These are phyloP conservation scores for Micrasema minimum DNA, from an alignment of 1,140 invertebrate genomes.

Conservation along the genomic window DNA sequence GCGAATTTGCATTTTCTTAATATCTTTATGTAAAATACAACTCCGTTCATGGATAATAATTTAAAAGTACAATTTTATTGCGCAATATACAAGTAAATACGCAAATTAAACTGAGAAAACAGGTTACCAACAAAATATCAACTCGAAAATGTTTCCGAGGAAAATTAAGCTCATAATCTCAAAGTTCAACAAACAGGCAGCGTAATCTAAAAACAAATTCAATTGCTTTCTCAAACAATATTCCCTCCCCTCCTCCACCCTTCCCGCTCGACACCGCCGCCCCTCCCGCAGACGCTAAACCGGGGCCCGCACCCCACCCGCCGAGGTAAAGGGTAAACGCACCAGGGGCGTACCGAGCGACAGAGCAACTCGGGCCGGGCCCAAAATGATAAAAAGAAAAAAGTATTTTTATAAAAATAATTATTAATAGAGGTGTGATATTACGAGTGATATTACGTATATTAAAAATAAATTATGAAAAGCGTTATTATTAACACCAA, in stretches of 20 bases:
- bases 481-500: no score
- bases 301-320: neutral
- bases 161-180: constrained; percentile 43
- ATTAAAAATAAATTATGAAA: no score
- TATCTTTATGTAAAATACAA: constrained; percentile 22
- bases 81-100: constrained; percentile 35
- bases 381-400: no score
- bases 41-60: constrained; percentile 20
- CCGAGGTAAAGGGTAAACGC: constrained; percentile 8
- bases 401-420: no score
- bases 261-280: neutral
- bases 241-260: neutral
- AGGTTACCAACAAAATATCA: constrained; percentile 35
- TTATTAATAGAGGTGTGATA: no score
- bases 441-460: no score
- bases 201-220: constrained; percentile 44
- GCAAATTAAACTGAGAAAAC: constrained; percentile 34
- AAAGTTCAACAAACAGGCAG: constrained; percentile 43
- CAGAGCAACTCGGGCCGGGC: no score
- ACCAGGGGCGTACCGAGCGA: neutral
- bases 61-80: constrained; percentile 27
- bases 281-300: neutral
- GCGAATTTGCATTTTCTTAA: constrained; percentile 22
- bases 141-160: constrained; percentile 37
- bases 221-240: constrained; percentile 44